These are phyloP conservation scores for Neodon shergylaensis DNA, from an alignment of 2,113 vertebrate species.

Conservation along the genomic window DNA sequence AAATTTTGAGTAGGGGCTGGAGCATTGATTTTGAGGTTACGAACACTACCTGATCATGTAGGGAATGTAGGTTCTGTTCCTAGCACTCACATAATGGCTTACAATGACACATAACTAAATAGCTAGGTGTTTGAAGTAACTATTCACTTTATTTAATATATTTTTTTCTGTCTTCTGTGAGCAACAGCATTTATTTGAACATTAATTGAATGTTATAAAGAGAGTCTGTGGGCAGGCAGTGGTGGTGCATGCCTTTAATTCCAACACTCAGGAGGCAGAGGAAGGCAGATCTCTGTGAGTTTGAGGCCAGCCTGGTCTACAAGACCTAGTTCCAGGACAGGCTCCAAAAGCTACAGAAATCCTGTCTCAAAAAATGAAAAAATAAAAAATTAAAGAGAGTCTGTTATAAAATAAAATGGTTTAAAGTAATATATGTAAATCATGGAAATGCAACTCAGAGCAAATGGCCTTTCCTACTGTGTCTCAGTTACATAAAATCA, in stretches of 20 bases:
- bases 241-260: no score
- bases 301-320: no score
- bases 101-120: neutral
- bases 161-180: neutral
- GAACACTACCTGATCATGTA: neutral
- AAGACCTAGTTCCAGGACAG: no score
- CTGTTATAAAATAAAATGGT: neutral
- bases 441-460: neutral
- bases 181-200: neutral
- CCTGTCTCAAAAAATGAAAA: no score
- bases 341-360: no score
- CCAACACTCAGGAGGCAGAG: no score
- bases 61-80: neutral
- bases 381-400: neutral
- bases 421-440: neutral
- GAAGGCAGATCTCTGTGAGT: no score
- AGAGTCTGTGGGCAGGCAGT: no score
- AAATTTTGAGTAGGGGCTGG: neutral
- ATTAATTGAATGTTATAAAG: neutral
- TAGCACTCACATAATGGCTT: neutral
- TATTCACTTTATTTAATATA: neutral
- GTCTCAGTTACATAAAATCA: neutral
- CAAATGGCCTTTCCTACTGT: neutral
- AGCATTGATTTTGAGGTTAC: no score
- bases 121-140: neutral